phyloP scores from a whole-genome alignment of 2,888 invertebrate species.

The Scaeva pyrastri region DNA sequence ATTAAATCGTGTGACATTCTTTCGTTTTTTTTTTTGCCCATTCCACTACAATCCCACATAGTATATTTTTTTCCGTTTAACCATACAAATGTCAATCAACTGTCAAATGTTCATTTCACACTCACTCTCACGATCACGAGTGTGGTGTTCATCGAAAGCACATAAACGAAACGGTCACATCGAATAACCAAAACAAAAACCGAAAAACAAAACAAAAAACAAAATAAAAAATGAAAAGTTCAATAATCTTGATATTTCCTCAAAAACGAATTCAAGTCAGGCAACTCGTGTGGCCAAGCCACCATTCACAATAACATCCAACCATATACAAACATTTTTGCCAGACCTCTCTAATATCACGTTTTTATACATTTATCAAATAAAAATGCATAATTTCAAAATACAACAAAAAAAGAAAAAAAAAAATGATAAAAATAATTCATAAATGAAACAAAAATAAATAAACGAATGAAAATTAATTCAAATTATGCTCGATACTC shows the following conservation, averaged over 20 bases:
- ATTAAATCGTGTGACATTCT: neutral
- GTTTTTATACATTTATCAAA: neutral
- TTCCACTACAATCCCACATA: neutral
- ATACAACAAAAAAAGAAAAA: constrained; percentile 17
- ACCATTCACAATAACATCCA: constrained; percentile 22
- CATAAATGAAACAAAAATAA: constrained; percentile 1
- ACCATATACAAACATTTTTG: neutral
- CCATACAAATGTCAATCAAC: constrained; percentile 50
- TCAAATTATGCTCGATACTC: constrained; percentile 28
- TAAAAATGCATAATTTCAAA: constrained; percentile 15
- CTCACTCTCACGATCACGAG: too few relatives aligned
- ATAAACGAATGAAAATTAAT: constrained; percentile 5
- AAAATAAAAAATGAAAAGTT: constrained; percentile 35
- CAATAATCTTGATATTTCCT: constrained; percentile 65
- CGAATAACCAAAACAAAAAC: constrained; percentile 39
- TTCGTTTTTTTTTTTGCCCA: neutral
- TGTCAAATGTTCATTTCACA: constrained; percentile 28
- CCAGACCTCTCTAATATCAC: constrained; percentile 22
- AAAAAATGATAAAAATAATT: neutral
- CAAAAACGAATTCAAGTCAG: constrained; percentile 48
- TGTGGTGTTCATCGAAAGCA: too few relatives aligned
- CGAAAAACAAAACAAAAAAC: neutral
- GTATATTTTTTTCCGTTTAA: neutral
- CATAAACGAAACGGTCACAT: constrained; percentile 19
- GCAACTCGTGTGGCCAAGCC: constrained; percentile 21